Conservation (phyloP, 2,888 invertebrate genomes). For the Arge pagana region DNA sequence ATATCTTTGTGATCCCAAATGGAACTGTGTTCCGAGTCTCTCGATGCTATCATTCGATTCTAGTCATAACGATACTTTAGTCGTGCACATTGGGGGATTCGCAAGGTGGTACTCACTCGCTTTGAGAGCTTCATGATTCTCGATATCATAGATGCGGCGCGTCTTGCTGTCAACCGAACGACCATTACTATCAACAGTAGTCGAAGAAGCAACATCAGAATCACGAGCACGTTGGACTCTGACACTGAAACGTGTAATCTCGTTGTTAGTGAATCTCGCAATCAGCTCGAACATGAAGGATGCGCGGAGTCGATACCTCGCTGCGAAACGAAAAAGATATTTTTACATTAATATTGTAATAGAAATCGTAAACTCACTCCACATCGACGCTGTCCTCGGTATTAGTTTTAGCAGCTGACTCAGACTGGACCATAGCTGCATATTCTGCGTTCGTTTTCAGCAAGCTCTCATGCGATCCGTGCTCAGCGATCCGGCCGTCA, state of each 20-base stretch:
- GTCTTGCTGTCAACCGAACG: too few species aligned
- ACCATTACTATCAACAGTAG: not conserved
- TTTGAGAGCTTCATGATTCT: too few species aligned
- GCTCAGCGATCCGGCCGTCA: constrained; percentile 62
- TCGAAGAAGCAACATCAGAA: not conserved
- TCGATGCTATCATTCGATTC: too few species aligned
- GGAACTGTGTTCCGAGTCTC: too few species aligned
- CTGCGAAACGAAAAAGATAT: too few species aligned
- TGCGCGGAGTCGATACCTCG: too few species aligned
- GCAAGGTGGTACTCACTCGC: too few species aligned
- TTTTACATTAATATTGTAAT: not conserved
- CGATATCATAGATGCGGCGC: too few species aligned
- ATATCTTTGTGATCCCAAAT: not conserved
- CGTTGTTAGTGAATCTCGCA: too few species aligned
- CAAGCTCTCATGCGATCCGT: constrained; percentile 62
- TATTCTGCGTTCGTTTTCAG: constrained; percentile 55
- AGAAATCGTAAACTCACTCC: not conserved
- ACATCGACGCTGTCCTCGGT: constrained; percentile 5
- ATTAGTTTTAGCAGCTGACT: constrained; percentile 19
- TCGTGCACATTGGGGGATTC: too few species aligned
- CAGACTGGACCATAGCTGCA: constrained; percentile 43
- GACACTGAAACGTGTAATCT: not conserved
- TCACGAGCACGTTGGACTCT: not conserved
- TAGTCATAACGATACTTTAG: too few species aligned
- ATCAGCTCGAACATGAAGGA: too few species aligned